Percentiles rank a stretch among this genome's conserved stretches.
These are phyloP conservation scores for Zaprionus camerounensis DNA, from an alignment of 1,140 invertebrate genomes.

Conservation along the genomic window DNA sequence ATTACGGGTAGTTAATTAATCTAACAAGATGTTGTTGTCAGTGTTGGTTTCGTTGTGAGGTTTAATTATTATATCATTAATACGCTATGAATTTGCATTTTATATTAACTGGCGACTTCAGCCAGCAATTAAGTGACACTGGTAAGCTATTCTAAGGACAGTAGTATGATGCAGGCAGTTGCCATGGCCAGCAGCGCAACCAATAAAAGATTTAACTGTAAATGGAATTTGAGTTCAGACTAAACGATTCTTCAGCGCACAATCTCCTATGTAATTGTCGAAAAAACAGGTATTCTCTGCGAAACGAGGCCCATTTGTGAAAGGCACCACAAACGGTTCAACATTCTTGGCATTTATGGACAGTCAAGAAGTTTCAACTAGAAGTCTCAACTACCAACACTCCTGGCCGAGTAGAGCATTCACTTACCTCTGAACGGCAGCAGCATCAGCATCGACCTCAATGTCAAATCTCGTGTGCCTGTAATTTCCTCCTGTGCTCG, in stretches of 20 bases:
- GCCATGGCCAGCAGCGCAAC: slow-evolving; percentile 28
- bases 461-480: slow-evolving; percentile 51
- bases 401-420: slow-evolving; percentile 44
- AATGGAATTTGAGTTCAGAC: slow-evolving; percentile 25
- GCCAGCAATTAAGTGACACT: slow-evolving; percentile 24
- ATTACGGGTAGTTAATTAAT: slow-evolving; percentile 40
- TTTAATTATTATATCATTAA: slow-evolving; percentile 46
- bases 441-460: slow-evolving; percentile 56
- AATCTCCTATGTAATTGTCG: slow-evolving; percentile 3
- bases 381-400: slow-evolving; percentile 18
- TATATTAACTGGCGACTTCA: slow-evolving; percentile 1
- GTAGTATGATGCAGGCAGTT: neutral
- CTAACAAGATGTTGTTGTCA: slow-evolving; percentile 29
- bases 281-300: slow-evolving; percentile 1
- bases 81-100: slow-evolving; percentile 31
- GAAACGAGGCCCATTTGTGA: slow-evolving; percentile 45
- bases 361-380: slow-evolving; percentile 36
- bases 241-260: slow-evolving; percentile 14
- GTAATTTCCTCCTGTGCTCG: slow-evolving; percentile 61
- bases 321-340: slow-evolving; percentile 45
- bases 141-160: slow-evolving; percentile 34
- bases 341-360: slow-evolving; percentile 54
- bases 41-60: neutral
- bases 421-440: slow-evolving; percentile 77
- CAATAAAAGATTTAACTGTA: slow-evolving; percentile 42